Evolutionary conservation across 2,113 vertebrate genomes (phyloP), one percentile per base, ranked within the genome.

Genomic region (Semicossyphus pulcher): DNA sequence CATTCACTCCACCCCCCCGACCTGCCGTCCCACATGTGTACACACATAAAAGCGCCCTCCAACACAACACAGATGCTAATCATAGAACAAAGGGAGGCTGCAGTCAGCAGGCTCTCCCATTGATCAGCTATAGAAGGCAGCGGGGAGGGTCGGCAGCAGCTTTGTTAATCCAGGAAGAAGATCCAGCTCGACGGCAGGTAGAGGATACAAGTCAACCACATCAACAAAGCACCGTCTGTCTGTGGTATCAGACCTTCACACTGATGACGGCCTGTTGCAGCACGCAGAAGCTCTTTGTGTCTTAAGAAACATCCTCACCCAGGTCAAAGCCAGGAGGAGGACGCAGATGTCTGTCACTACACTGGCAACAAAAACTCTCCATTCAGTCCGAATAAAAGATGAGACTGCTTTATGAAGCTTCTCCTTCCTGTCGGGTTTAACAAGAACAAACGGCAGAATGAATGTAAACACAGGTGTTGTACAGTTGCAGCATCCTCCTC

Each of bases 21-120:
- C 61, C 62, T 53, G 67, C 62, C 76, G 76, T 78, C 83, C 68
- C 64, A 71, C 79, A 71, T 65, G 28, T 74, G 51, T 51, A 26
- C 62, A 51, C 41, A 78, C 81, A 86, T 69, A 80, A 83, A 89
- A 86, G 81, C 70, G 36, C 45, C 77, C 59, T 26, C 70, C 64
- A 56, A 66, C 48, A 69, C 67, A 61, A 73, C 73, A 53, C 80
- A 52, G 69, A 41, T 42, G 85, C 78, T 91, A 88, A 91, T 91
- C 91, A 85, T 73, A 75, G 82, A 83, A 92, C 85, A 92, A 89
- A 90, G 64, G 77, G 76, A 80, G 65, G 57, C 76, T 81, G 68
- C 86, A 71, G 83, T 87, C 87, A 87, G 83, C 83, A 64, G 80
- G 73, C 79, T 52, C 51, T 66, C 70, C 76, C 86, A 88, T 76